Percentiles rank a stretch among this genome's conserved stretches.
Evolutionary conservation across 92 coral and sea anemone species (phyloP).

Genomic region (Palythoa grandis): DNA sequence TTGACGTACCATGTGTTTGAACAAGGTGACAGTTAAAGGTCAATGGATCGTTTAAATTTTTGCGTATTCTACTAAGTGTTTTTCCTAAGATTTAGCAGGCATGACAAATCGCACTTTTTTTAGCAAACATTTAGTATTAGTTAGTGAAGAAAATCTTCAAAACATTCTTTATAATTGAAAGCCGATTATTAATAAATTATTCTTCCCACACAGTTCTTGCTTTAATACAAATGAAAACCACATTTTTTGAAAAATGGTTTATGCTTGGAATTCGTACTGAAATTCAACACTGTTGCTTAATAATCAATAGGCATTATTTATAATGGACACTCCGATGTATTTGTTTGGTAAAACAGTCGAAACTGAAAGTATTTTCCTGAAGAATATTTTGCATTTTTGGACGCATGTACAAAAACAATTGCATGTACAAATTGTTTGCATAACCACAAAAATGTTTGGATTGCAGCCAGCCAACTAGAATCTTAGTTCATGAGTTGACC

Average conservation of each 20-base stretch:
- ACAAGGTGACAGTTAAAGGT: not conserved
- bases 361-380: no score
- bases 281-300: not conserved
- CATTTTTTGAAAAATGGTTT: not conserved
- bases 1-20: not conserved
- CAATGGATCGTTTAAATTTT: not conserved
- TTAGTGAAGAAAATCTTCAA: not conserved
- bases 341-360: not conserved
- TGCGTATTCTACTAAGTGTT: not conserved
- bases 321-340: not conserved
- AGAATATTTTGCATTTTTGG: not conserved
- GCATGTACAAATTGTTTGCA: not conserved
- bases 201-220: not conserved
- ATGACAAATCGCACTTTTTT: not conserved
- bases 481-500: no score
- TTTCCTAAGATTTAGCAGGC: not conserved
- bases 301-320: not conserved
- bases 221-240: not conserved
- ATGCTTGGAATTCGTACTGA: not conserved
- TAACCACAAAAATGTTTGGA: constrained; percentile 1
- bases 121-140: not conserved
- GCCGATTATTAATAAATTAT: not conserved
- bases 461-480: not conserved
- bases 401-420: not conserved
- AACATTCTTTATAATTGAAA: not conserved